Base-by-base conservation (phyloP, 2,113 vertebrate genomes). In the Butorides virescens region DNA sequence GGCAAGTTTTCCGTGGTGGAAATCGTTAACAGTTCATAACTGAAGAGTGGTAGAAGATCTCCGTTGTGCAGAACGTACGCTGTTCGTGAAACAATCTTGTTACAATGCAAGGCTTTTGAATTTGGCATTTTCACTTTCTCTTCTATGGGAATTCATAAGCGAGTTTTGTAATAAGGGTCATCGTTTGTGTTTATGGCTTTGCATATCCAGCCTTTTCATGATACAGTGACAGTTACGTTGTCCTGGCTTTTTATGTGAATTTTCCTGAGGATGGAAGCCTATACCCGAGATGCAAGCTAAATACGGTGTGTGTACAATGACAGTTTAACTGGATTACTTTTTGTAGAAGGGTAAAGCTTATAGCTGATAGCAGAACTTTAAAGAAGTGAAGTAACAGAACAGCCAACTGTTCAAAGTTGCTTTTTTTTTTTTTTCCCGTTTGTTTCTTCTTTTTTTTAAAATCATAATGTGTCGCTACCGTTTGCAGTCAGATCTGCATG, bases 51-150 rank as follows among this genome's bases (percentile, higher is more conserved):
- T 50, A 32, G 29, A 47, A 55, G 23, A 37, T 66, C 26, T 68
- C 5, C 1, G 1, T 66, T 7, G 7, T 65, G 23, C 7, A n/a
- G 11, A 44, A 10, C 6, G 1, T 59, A 37, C 1, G 0, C 13
- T 42, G 25, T 22, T 63, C 29, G 15, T 91, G 55, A 77, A 84
- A 34, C 61, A 32, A 26, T 36, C 10, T 15, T 61, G 46, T 66
- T 44, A 7, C 30, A 80, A 7, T 34, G 18, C n/a, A 56, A 65
- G 30, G 8, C 23, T 82, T 91, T 92, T 1, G 0, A 32, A 62
- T 80, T 39, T 23, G 32, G 9, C 36, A 10, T 59, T 91, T 75
- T 65, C 30, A 23, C 7, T 82, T 81, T 50, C 6, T 49, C 2
- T 9, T 71, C 6, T 68, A 0, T 44, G 65, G 16, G 39, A 37